Base-by-base conservation (phyloP, 2,888 invertebrate species). In the Apodemia zela region DNA sequence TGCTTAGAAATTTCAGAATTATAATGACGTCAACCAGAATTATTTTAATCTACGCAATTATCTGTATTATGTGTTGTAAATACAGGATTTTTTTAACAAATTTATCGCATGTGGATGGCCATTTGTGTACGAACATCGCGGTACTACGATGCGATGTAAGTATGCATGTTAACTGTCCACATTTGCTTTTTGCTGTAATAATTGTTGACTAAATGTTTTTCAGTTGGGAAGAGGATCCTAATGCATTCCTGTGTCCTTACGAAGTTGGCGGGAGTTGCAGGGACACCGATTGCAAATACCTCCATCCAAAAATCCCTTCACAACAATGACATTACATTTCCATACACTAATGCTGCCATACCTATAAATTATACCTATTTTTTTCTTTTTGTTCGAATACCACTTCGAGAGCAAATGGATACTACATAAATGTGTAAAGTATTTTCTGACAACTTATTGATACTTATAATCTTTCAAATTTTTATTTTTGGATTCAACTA, bases 201-300 rank as follows among this genome's bases (percentile, higher is more conserved):
- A 68, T 45, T 66, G 49, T 69, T 62, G 70, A 71, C 69, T 73
- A 62, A 69, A 73, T 69, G 63, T 69, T 71, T 92, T 92, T 77
- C 89, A 92, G 92, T 73, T 92, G 91, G 90, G 72, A 81, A 66
- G 88, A 80, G 59, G 92, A 92, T 71, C 89, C 89, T 66, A 89
- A 92, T 74, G 90, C 84, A 45, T 86, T 92, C 66, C 85, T 92
- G 67, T 92, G 92, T 73, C 92, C 91, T 58, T 92, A 86, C 79
- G 92, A 91, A 72, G 85, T 92, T 57, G 84, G 83, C 71, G 92
- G 92, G 67, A 84, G 82, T 73, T 92, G 92, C 89, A 90, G 89
- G 78, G 92, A 92, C 72, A 69, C 85, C 49, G 86, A 87, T 72
- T 92, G 92, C 90, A 87, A 85, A 85, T 90, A 85, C 80, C 81